Base-by-base conservation (phyloP, 2,888 invertebrate genomes). In the Xestia ashworthii region DNA sequence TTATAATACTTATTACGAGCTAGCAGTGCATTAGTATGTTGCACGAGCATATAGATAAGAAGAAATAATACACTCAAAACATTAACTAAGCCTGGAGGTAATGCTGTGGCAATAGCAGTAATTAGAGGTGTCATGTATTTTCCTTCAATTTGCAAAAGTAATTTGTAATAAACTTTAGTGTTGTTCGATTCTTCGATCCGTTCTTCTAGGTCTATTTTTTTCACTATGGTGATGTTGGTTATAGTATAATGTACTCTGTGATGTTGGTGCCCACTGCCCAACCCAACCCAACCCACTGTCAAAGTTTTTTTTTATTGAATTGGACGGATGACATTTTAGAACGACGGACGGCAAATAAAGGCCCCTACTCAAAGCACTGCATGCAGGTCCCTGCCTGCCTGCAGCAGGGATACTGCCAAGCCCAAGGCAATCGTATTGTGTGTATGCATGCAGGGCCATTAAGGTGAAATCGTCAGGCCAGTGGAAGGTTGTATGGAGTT, bases 41-140 rank as follows among this genome's bases (percentile, higher is more conserved):
- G 82, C 25, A 84, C 78, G 60, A 84, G 82, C 82, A 84, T 85
- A 71, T 82, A 84, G n/a, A 85, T 75, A 75, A 85, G 78, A 55
- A 84, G 53, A 71, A 84, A 78, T 75, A 84, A 67, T 25, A 82
- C 82, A 73, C 82, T 32, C 71, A 84, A 5, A 65, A 84, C 55
- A 75, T 82, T 82, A 44, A 85, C 71, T 65, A 85, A 71, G 44
- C 78, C 82, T 75, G 83, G 85, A 44, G 83, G 85, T 78, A 84
- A 66, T 22, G 72, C 60, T 73, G 72, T 53, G 38, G 72, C 83
- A 73, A 84, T 84, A 38, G 83, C 70, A 78, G 74, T 84, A 78
- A 84, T 85, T 84, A 84, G 46, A 32, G 83, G 85, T 84, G 83
- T 84, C 83, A 84, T 84, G 85, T 77, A 85, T 76, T 76, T 76